Conservation (phyloP, 1,140 invertebrate species). For the Carposina sasakii region DNA sequence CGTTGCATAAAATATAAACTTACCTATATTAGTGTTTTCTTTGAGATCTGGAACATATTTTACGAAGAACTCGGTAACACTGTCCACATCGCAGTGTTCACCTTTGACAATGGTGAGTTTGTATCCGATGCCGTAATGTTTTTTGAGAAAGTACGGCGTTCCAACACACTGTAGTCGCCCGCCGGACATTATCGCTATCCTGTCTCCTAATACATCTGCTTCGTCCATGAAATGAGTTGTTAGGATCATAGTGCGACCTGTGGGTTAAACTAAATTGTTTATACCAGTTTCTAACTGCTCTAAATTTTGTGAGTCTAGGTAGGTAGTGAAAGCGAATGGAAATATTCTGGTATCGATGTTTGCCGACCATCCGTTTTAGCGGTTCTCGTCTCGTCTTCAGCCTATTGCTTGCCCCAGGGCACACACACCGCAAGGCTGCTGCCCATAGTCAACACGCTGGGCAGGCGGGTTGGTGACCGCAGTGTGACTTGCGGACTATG, state of each 20-base stretch:
- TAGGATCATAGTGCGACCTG: constrained; percentile 86
- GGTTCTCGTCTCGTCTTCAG: too few species aligned
- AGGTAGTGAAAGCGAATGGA: too few species aligned
- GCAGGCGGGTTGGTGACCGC: too few species aligned
- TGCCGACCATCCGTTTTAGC: too few species aligned
- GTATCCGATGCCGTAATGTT: constrained; percentile 65
- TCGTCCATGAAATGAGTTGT: constrained; percentile 99
- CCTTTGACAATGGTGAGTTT: constrained; percentile 58
- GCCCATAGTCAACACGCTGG: too few species aligned
- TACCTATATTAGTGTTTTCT: constrained; percentile 60
- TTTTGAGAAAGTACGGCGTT: constrained; percentile 73
- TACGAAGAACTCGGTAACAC: constrained; percentile 73
- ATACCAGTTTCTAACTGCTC: too few species aligned
- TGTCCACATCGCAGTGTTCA: constrained; percentile 69
- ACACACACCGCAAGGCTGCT: too few species aligned
- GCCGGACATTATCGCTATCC: constrained; percentile 92
- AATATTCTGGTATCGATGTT: too few species aligned
- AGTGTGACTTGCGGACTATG: too few species aligned
- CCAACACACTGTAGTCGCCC: constrained; percentile 83
- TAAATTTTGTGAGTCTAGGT: too few species aligned
- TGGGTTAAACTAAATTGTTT: constrained; percentile 33
- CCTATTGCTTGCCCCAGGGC: too few species aligned
- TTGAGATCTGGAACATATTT: constrained; percentile 73
- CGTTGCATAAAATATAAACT: constrained; percentile 3
- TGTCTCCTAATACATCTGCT: constrained; percentile 93